A percentile compares a stretch with the other conserved stretches of the same genome.
phyloP scores from a whole-genome alignment of 2,797 vertebrate species.

The Dicrostonyx torquatus region DNA sequence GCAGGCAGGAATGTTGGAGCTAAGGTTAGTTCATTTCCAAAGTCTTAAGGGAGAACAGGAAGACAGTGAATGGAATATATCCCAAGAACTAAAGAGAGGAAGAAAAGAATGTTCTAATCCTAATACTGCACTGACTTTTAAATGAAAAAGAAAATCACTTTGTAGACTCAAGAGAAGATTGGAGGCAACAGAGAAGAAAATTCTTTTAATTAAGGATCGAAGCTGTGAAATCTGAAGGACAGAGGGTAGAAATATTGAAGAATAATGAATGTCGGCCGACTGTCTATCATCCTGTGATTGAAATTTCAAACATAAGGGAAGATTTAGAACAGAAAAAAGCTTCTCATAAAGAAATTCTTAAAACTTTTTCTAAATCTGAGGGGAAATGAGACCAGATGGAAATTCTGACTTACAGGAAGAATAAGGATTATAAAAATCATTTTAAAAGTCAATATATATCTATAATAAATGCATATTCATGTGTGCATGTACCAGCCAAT shows the following conservation, averaged over 20 bases:
- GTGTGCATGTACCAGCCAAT: neutral
- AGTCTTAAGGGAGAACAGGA: neutral
- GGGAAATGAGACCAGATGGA: neutral
- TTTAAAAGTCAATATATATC: neutral
- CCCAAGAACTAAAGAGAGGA: neutral
- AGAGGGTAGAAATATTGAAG: neutral
- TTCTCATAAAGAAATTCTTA: neutral
- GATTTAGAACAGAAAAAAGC: neutral
- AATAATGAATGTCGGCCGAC: neutral
- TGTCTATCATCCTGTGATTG: neutral
- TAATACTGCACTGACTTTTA: neutral
- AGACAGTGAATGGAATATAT: neutral
- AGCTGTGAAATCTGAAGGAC: neutral
- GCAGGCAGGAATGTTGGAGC: neutral
- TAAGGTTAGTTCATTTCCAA: neutral
- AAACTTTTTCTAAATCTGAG: neutral
- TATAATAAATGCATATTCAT: neutral
- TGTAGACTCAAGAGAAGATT: constrained; percentile 1
- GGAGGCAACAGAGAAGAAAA: neutral
- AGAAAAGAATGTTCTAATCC: constrained; percentile 18
- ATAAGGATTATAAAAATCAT: neutral
- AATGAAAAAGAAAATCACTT: neutral
- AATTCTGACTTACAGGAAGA: neutral
- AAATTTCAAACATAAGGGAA: constrained; percentile 13
- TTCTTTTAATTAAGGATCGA: neutral